phyloP scores from a whole-genome alignment of 2,797 vertebrate species.

The Chelon auratus region DNA sequence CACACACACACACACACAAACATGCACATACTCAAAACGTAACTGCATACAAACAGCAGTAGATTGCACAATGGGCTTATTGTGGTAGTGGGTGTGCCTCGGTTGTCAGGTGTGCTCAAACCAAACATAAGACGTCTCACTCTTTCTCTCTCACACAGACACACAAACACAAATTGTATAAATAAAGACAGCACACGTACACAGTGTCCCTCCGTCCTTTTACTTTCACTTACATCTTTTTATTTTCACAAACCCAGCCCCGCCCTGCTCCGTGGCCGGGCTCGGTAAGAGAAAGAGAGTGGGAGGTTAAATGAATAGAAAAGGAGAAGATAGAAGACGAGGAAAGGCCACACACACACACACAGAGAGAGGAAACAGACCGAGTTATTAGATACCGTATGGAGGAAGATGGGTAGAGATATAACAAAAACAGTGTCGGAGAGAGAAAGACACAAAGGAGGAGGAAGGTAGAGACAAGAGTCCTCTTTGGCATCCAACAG shows the following conservation, averaged over 20 bases:
- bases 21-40: background rate
- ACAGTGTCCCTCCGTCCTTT: constrained; percentile 17
- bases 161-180: too few species aligned
- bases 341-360: constrained; percentile 3
- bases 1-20: background rate
- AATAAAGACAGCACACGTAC: background rate
- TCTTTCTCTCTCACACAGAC: background rate
- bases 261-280: constrained; percentile 35
- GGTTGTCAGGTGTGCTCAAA: constrained; percentile 27
- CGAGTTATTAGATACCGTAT: constrained; percentile 22
- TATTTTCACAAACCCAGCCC: constrained; percentile 8
- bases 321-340: constrained; percentile 1
- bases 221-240: constrained; percentile 3
- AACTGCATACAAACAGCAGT: constrained; percentile 20
- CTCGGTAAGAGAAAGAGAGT: constrained; percentile 16
- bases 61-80: constrained; percentile 45
- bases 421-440: constrained; percentile 35
- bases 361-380: constrained; percentile 24
- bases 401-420: constrained; percentile 10
- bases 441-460: constrained; percentile 24
- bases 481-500: constrained; percentile 55
- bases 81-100: constrained; percentile 49
- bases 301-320: background rate
- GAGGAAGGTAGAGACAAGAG: constrained; percentile 41
- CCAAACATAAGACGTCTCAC: constrained; percentile 7